Evolutionary conservation across 2,888 invertebrate species (phyloP).

Genomic region (Chloroclysta siterata): DNA sequence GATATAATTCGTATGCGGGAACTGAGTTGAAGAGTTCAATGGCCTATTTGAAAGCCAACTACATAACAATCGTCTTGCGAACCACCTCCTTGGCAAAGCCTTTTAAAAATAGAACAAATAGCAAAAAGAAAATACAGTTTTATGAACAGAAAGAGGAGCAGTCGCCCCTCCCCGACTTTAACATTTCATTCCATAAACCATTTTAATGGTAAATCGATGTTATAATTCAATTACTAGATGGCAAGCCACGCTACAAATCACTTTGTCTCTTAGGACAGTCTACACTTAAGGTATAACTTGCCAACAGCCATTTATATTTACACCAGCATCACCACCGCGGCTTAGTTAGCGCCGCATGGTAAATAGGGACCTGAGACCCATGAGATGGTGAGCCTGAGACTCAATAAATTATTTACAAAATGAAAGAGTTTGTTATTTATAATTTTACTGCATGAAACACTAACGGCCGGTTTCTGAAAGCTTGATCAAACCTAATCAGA

Average conservation of each 20-base stretch:
- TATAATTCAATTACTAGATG: conserved; percentile 82
- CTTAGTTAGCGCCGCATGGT: no score
- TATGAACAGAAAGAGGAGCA: conserved; percentile 52
- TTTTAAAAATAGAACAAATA: conserved; percentile 17
- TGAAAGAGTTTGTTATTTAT: no score
- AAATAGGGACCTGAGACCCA: no score
- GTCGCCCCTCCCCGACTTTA: conserved; percentile 71
- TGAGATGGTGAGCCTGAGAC: no score
- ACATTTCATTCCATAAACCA: conserved; percentile 83
- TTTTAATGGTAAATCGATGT: conserved; percentile 85
- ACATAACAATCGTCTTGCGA: not conserved
- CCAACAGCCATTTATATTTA: not conserved
- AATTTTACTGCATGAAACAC: no score
- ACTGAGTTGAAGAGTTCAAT: no score
- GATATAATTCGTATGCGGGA: no score
- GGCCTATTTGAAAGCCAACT: not conserved
- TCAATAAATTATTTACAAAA: no score
- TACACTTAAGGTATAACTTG: conserved; percentile 11
- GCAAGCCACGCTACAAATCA: conserved; percentile 71
- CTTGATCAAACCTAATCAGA: no score
- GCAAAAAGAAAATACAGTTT: conserved; percentile 30
- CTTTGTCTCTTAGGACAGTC: conserved; percentile 44
- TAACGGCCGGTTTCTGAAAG: no score
- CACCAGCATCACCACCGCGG: no score
- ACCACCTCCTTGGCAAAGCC: not conserved